These are phyloP conservation scores for Linnaemya vulpina DNA, from an alignment of 2,888 invertebrate genomes.

Conservation along the genomic window DNA sequence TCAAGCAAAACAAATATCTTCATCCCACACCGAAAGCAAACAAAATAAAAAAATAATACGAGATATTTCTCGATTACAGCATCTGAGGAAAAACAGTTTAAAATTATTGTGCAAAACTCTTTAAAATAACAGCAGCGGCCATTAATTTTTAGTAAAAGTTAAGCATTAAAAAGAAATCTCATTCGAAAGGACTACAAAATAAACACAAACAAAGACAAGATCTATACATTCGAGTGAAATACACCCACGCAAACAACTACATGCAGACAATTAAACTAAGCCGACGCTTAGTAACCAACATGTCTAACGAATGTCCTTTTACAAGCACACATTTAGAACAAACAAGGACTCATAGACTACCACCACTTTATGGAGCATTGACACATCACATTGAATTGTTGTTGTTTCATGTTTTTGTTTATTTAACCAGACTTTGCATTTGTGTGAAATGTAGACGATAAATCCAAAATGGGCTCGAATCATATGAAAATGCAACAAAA, in stretches of 20 bases:
- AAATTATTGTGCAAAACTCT: not conserved
- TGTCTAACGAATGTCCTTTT: not conserved
- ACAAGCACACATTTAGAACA: constrained; percentile 9
- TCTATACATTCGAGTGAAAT: constrained; percentile 20
- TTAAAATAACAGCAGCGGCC: constrained; percentile 9
- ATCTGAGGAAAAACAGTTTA: constrained; percentile 12
- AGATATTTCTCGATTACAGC: constrained; percentile 38
- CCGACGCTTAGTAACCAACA: not conserved
- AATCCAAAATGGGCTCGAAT: constrained; percentile 9
- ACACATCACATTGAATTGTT: constrained; percentile 69
- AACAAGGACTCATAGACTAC: constrained; percentile 51
- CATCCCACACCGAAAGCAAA: not conserved
- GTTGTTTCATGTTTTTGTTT: constrained; percentile 49
- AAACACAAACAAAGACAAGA: constrained; percentile 13
- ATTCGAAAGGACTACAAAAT: constrained; percentile 43
- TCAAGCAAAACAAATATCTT: too few species aligned
- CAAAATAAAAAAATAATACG: constrained; percentile 14
- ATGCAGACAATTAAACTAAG: not conserved
- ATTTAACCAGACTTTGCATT: constrained; percentile 48
- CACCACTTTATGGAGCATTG: constrained; percentile 64
- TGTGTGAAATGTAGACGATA: not conserved
- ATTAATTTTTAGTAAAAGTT: constrained; percentile 46
- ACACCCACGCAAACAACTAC: not conserved
- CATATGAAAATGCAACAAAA: constrained; percentile 13
- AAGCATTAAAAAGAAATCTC: constrained; percentile 50